Conservation (phyloP, 2,113 vertebrate species). For the Scomber japonicus region DNA sequence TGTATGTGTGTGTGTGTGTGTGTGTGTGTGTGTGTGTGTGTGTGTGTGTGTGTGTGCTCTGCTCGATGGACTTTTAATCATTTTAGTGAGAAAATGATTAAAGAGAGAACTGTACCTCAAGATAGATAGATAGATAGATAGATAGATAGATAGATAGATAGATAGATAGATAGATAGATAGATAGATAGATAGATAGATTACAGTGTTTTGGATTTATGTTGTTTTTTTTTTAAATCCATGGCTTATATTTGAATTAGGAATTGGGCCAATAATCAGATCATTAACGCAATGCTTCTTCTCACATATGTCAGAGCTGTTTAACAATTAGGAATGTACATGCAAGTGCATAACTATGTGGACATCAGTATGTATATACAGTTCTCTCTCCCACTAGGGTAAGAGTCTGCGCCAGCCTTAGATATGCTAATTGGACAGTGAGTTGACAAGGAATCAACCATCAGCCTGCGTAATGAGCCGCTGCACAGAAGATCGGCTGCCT, state of each 20-base stretch:
- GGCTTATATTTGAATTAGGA: conserved; percentile 16
- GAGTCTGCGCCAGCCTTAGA: conserved; percentile 69
- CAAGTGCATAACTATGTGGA: conserved; percentile 67
- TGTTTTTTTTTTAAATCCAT: too few species aligned
- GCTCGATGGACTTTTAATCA: conserved; percentile 40
- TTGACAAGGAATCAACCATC: conserved; percentile 81
- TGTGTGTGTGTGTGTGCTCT: conserved; percentile 17
- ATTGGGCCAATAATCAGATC: conserved; percentile 12
- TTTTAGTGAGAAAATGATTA: conserved; percentile 23
- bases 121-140: background rate
- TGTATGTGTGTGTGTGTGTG: conserved; percentile 14
- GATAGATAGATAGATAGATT: background rate
- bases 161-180: background rate
- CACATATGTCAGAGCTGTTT: conserved; percentile 51
- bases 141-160: too few species aligned
- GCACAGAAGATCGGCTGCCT: conserved; percentile 62
- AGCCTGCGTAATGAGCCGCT: conserved; percentile 76
- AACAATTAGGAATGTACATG: conserved; percentile 69
- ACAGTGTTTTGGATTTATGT: conserved; percentile 1
- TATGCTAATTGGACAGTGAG: conserved; percentile 82
- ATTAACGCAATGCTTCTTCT: conserved; percentile 32
- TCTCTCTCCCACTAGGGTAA: conserved; percentile 53
- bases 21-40: conserved; percentile 3
- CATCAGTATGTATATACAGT: conserved; percentile 76
- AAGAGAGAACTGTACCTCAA: background rate